Evolutionary conservation across 2,797 vertebrate genomes (phyloP).

Genomic region (Orestias chungarensis): DNA sequence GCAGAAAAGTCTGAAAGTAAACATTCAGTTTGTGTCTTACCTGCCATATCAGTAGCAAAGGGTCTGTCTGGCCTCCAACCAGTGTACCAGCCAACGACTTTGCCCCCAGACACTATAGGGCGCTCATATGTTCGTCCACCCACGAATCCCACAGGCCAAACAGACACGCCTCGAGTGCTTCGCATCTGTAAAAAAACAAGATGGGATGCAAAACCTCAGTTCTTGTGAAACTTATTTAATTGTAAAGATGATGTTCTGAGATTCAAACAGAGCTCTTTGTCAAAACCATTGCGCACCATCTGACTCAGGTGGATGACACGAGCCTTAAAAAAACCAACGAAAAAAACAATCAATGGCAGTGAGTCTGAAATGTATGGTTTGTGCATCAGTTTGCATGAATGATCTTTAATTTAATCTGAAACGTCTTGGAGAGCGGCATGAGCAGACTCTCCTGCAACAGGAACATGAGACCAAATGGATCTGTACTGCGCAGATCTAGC

Average conservation of each 20-base stretch:
- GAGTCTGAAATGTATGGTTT: conserved; percentile 14
- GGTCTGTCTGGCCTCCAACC: conserved; percentile 97
- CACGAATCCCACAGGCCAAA: conserved; percentile 91
- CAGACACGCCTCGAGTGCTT: conserved; percentile 86
- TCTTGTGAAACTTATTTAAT: not conserved
- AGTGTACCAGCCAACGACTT: conserved; percentile 96
- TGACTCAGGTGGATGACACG: not conserved
- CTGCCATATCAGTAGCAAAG: conserved; percentile 98
- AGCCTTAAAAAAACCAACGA: not conserved
- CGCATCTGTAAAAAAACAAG: conserved; percentile 83
- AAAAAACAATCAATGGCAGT: not conserved
- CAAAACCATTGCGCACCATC: not conserved
- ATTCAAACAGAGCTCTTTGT: not conserved
- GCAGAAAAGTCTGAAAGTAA: not conserved
- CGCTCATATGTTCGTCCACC: conserved; percentile 90
- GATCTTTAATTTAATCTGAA: conserved; percentile 44
- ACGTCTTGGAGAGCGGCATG: conserved; percentile 13
- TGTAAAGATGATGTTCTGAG: not conserved
- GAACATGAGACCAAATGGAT: conserved; percentile 46
- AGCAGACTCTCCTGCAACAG: conserved; percentile 21
- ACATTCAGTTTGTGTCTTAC: conserved; percentile 66
- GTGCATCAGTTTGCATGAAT: conserved; percentile 33
- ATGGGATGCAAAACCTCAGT: not conserved
- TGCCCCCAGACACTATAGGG: conserved; percentile 84
- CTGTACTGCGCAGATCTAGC: conserved; percentile 28